Evolutionary conservation across 2,113 vertebrate genomes (phyloP), one percentile per base, ranked within the genome.

Genomic region (Mesitornis unicolor): DNA sequence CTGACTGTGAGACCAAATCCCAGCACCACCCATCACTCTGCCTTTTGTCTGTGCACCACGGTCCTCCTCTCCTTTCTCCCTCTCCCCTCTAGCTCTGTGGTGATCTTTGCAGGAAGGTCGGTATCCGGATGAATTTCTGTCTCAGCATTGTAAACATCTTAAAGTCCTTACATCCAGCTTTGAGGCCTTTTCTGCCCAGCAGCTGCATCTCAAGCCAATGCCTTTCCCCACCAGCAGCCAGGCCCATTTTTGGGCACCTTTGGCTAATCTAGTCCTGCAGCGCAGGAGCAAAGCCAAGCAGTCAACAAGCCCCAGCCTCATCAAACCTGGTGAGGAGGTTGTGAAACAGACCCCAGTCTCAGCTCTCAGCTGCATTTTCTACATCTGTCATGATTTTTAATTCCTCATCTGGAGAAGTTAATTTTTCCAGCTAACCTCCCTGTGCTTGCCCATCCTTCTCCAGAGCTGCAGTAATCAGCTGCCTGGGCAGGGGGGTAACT

Each of bases 241-340:
- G 29, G 11, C 16, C 1, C 0, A 0, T 3, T 67, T 76, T 73
- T 25, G 59, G 4, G 25, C 45, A 18, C 5, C 22, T 50, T 69
- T n/a, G 40, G 18, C 8, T 75, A 19, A 43, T 50, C 76, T 36
- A 77, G 36, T 60, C 9, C 28, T 47, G 21, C 28, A 57, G 42
- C 22, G 48, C 13, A 29, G 33, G 24, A 64, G 7, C 7, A 78
- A 88, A 93, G 63, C 6, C 9, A 50, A 56, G 26, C 0, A 1
- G 63, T 33, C 9, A 26, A 13, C 9, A 56, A 83, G 16, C 4
- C 25, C 26, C 25, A 50, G 17, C 10, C 18, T 89, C 50, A 65
- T 25, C 60, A 74, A 70, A 70, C 18, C 13, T 7, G 7, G 7
- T 12, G 26, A 80, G 33, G 29, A 73, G 7, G 11, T n/a, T 45